Percentiles rank a stretch among this genome's conserved stretches.
Evolutionary conservation across 37 sponge, comb jelly and placozoan species (phyloP).

Genomic region (Theonella swinhoei): DNA sequence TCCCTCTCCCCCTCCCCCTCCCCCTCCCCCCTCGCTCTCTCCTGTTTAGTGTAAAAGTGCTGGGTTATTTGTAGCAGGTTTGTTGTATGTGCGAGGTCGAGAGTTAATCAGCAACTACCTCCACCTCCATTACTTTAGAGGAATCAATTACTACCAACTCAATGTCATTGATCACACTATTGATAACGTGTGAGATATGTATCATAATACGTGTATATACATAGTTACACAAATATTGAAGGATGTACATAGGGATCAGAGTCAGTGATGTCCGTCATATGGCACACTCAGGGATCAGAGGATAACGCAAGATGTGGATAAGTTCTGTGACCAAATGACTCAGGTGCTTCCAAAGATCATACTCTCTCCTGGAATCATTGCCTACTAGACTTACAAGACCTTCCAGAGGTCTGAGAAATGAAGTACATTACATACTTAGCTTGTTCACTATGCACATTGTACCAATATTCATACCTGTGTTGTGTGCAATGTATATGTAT

Average conservation of each 20-base stretch:
- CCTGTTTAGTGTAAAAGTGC: constrained; percentile 76
- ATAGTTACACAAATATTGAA: too few species aligned
- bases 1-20: too few species aligned
- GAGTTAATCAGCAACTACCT: constrained; percentile 46
- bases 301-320: constrained; percentile 91
- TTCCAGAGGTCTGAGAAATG: constrained; percentile 64
- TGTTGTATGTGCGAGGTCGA: constrained; percentile 78
- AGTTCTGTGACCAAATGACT: constrained; percentile 71
- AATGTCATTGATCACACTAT: constrained; percentile 48
- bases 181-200: constrained; percentile 93
- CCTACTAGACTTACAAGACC: constrained; percentile 83
- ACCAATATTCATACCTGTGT: too few species aligned
- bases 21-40: too few species aligned
- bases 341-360: constrained; percentile 72
- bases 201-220: too few species aligned
- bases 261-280: too few species aligned
- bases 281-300: constrained; percentile 93
- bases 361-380: constrained; percentile 72
- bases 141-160: constrained; percentile 64
- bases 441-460: too few species aligned
- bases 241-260: too few species aligned
- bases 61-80: constrained; percentile 39
- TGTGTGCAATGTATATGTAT: too few species aligned
- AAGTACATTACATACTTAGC: too few species aligned
- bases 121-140: constrained; percentile 64